Evolutionary conservation across 2,113 vertebrate genomes (phyloP).

Genomic region (Herpailurus yagouaroundi): DNA sequence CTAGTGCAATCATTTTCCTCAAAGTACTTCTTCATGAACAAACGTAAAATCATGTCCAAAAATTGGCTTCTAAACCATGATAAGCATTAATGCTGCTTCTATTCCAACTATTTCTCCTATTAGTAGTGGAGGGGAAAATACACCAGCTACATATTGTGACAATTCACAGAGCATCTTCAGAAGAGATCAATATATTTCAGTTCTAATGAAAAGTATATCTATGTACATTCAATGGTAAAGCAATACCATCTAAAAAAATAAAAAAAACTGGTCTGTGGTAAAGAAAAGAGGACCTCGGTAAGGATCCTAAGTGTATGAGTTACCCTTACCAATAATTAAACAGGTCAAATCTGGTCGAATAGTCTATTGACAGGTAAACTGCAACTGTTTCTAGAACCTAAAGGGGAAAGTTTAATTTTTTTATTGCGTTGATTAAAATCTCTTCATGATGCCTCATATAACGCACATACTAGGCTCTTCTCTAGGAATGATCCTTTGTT

Average conservation of each 20-base stretch:
- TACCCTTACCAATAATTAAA: background rate
- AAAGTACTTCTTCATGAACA: constrained; percentile 74
- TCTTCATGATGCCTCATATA: background rate
- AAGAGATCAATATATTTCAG: constrained; percentile 56
- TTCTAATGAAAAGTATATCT: background rate
- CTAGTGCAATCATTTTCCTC: constrained; percentile 55
- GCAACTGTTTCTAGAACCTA: background rate
- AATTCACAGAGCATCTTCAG: constrained; percentile 68
- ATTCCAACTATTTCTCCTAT: background rate
- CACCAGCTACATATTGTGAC: constrained; percentile 72
- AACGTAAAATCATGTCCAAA: constrained; percentile 75
- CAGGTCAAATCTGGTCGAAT: background rate
- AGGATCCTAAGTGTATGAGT: background rate
- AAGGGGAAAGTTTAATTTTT: background rate
- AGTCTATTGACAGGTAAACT: background rate
- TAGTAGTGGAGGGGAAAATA: constrained; percentile 71
- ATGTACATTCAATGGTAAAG: background rate
- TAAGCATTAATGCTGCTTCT: background rate
- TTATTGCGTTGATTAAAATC: background rate
- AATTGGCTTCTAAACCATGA: constrained; percentile 65
- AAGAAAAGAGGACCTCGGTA: background rate
- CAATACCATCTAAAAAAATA: background rate
- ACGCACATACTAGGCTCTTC: background rate
- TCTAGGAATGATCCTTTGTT: background rate
- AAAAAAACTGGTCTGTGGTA: background rate